A percentile compares a stretch with the other conserved stretches of the same genome.
Conservation (phyloP, 1,140 invertebrate species). For the Hyposmocoma kahamanoa region DNA sequence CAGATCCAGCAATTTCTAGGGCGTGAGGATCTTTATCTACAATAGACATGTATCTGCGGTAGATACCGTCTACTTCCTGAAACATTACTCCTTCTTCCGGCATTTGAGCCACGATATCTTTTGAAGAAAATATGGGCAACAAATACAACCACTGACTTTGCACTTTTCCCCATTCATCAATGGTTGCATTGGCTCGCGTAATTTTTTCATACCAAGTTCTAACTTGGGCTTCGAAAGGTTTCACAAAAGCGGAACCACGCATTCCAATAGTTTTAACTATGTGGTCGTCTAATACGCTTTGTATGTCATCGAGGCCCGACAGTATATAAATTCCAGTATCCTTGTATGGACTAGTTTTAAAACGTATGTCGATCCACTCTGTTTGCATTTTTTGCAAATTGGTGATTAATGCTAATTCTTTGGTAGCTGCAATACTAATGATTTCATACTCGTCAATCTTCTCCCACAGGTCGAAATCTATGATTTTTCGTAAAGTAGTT, state of each 20-base stretch:
- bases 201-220: constrained; percentile 89
- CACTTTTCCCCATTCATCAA: constrained; percentile 92
- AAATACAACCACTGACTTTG: constrained; percentile 94
- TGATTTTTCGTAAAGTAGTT: constrained; percentile 87
- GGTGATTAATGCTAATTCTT: constrained; percentile 88
- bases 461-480: constrained; percentile 82
- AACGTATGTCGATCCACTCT: constrained; percentile 88
- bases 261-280: constrained; percentile 91
- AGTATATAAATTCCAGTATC: constrained; percentile 87
- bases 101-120: constrained; percentile 95
- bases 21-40: constrained; percentile 84
- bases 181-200: constrained; percentile 82
- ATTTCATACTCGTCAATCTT: constrained; percentile 88
- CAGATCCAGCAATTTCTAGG: constrained; percentile 80
- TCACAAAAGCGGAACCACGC: constrained; percentile 93
- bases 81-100: constrained; percentile 91
- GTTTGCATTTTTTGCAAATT: constrained; percentile 87
- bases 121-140: constrained; percentile 93
- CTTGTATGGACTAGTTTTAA: constrained; percentile 83
- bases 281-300: constrained; percentile 90
- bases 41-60: constrained; percentile 85
- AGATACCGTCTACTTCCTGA: constrained; percentile 83
- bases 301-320: constrained; percentile 88
- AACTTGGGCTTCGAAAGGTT: constrained; percentile 88
- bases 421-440: constrained; percentile 91